Evolutionary conservation across 1,140 invertebrate genomes (phyloP), one percentile per base, ranked within the genome.

Genomic region (Ruditapes philippinarum): DNA sequence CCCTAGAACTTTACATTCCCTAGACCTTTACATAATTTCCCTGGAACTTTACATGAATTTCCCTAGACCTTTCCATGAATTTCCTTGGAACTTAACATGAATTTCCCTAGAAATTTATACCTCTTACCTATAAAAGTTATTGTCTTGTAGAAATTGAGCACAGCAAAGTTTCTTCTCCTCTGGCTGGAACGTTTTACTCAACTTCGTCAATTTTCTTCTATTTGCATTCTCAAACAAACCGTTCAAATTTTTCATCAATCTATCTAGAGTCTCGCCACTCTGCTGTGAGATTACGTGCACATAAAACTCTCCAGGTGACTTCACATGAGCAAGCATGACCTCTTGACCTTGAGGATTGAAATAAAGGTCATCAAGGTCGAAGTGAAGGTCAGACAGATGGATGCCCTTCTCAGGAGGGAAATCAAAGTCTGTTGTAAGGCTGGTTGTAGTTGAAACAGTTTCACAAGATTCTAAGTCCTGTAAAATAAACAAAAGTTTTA

Each of bases 71-170:
- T n/a, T n/a, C n/a, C n/a, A n/a, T n/a, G n/a, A n/a, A n/a, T n/a
- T n/a, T n/a, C n/a, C n/a, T n/a, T n/a, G n/a, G n/a, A n/a, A n/a
- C n/a, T n/a, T n/a, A n/a, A n/a, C n/a, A n/a, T n/a, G n/a, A n/a
- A n/a, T n/a, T n/a, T n/a, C n/a, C n/a, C n/a, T n/a, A n/a, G n/a
- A n/a, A n/a, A n/a, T n/a, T n/a, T n/a, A n/a, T n/a, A n/a, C n/a
- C n/a, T n/a, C n/a, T n/a, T 36, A 81, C 87, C 87, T 89, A 68
- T 89, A 89, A 42, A 89, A 89, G 33, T 73, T 89, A 40, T 82
- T 54, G 38, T 89, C 87, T 5, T 74, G 40, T 22, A 54, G 38
- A 57, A 82, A 89, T n/a, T 82, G 87, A 42, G 79, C 87, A 74
- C 87, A 89, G 38, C 87, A 89, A 22, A 89, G 36, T 49, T 89